phyloP scores from a whole-genome alignment of 2,888 invertebrate genomes.

The Dendrolimus houi region DNA sequence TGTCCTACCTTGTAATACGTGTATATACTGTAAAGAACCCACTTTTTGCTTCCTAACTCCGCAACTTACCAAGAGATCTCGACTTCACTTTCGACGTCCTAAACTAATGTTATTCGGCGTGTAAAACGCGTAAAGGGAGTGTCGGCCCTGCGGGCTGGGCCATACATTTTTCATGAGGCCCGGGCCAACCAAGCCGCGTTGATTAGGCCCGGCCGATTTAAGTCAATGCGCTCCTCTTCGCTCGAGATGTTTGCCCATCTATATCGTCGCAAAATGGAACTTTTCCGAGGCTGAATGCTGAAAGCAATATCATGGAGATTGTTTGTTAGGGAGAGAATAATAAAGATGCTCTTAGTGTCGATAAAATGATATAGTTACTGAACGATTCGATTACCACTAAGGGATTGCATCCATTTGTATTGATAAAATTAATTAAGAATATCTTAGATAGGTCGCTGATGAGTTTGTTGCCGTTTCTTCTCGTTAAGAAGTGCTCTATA shows the following conservation, averaged over 20 bases:
- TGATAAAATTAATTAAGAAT: no score
- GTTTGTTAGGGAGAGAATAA: neutral
- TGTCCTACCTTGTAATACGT: neutral
- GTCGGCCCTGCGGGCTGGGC: neutral
- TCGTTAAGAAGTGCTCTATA: no score
- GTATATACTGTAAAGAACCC: neutral
- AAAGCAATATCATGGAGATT: neutral
- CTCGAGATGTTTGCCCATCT: neutral
- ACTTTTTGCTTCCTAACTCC: neutral
- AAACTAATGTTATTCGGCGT: neutral
- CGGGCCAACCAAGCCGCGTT: neutral
- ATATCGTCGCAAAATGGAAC: neutral
- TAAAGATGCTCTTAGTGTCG: neutral
- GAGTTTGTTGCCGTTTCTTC: no score
- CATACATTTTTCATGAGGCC: neutral
- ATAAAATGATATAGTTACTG: no score
- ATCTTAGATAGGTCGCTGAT: no score
- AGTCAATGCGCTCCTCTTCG: neutral
- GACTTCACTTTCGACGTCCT: neutral
- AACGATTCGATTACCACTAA: no score
- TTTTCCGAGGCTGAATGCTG: neutral
- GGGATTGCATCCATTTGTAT: no score
- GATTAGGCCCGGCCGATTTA: neutral
- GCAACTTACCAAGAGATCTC: neutral
- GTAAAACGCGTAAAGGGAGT: neutral